Percentiles rank a stretch among this genome's conserved stretches.
phyloP scores from a whole-genome alignment of 2,888 invertebrate species.

The Troilus luridus region DNA sequence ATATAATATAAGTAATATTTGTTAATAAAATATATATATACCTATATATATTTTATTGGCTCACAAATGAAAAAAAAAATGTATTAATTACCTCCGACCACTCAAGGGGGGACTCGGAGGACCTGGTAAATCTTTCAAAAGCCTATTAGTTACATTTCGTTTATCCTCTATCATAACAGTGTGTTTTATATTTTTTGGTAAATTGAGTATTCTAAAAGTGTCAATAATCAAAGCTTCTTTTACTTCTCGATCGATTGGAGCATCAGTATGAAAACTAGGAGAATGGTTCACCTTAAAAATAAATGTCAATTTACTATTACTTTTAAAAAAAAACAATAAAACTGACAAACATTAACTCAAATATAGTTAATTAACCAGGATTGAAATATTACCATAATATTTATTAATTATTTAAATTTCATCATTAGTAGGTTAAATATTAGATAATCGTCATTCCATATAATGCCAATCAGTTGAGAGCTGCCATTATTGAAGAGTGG shows the following conservation, averaged over 20 bases:
- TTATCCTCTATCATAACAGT: slow-evolving; percentile 44
- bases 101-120: not conserved
- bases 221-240: slow-evolving; percentile 85
- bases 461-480: no score
- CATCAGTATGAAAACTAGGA: slow-evolving; percentile 93
- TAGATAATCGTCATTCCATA: no score
- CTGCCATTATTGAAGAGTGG: no score
- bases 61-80: not conserved
- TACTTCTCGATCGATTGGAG: slow-evolving; percentile 86
- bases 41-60: no score
- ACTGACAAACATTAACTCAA: no score
- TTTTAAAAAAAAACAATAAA: no score
- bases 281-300: slow-evolving; percentile 85
- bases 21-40: no score
- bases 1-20: no score
- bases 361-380: not conserved
- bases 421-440: no score
- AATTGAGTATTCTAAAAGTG: slow-evolving; percentile 84
- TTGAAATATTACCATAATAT: not conserved
- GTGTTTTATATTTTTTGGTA: slow-evolving; percentile 80
- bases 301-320: not conserved
- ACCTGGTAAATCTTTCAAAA: slow-evolving; percentile 48
- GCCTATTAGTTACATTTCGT: slow-evolving; percentile 43
- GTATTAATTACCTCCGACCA: not conserved
- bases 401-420: no score